Evolutionary conservation across 2,888 invertebrate species (phyloP).

Genomic region (Syrphus vitripennis): DNA sequence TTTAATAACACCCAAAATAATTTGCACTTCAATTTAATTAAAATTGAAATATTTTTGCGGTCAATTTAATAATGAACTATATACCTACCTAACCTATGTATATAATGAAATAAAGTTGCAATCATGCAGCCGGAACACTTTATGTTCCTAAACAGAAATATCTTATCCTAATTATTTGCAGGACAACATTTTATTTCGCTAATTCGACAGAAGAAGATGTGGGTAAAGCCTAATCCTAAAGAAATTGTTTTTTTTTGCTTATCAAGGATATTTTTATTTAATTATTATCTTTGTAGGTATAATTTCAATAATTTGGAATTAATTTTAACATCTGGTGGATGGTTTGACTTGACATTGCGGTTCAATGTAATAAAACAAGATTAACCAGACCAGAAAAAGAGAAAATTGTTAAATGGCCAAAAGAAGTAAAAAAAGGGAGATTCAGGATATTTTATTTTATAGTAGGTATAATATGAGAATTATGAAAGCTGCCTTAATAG

Average conservation of each 20-base stretch:
- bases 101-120: slow-evolving; percentile 30
- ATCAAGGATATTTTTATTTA: not conserved
- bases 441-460: too few relatives aligned
- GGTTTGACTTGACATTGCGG: not conserved
- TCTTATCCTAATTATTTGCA: slow-evolving; percentile 34
- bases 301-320: not conserved
- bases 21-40: slow-evolving; percentile 25
- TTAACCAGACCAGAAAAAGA: slow-evolving; percentile 25
- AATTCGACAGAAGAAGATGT: not conserved
- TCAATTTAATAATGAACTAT: slow-evolving; percentile 39
- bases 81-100: too few relatives aligned
- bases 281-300: not conserved
- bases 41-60: not conserved
- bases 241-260: not conserved
- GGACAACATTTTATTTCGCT: slow-evolving; percentile 1
- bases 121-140: slow-evolving; percentile 56
- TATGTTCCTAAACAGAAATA: slow-evolving; percentile 48
- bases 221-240: not conserved
- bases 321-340: slow-evolving; percentile 1
- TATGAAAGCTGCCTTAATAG: too few relatives aligned
- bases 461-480: too few relatives aligned
- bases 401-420: not conserved
- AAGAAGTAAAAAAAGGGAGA: not conserved
- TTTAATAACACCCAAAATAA: not conserved
- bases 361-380: slow-evolving; percentile 50